Base-by-base conservation (phyloP, 2,797 vertebrate genomes). In the Hozukius guyotensis region DNA sequence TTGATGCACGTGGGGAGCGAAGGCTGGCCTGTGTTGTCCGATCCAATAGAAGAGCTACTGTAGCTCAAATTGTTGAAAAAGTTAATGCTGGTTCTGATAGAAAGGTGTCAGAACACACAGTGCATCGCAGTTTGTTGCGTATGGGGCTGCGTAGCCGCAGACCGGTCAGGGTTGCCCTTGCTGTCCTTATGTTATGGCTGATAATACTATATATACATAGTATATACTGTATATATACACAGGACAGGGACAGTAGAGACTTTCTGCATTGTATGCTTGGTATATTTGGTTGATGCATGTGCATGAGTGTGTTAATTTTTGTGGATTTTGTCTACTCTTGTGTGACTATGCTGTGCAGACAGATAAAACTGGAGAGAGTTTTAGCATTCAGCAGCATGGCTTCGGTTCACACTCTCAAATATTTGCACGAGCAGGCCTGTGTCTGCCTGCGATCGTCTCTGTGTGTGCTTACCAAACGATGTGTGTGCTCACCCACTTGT, bases 401-500 rank as follows among this genome's bases (percentile, higher is more conserved):
- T 79, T 86, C 34, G 61, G 12, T 81, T 84, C 59, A 60, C 27
- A 22, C 38, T 71, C 62, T 80, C 84, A 90, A 93, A 91, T 89
- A 91, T 93, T 93, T 92, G 81, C 83, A 62, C 11, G 4, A 72
- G 61, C 73, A 46, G 59, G 77, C 71, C 64, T 59, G 81, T 73
- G 72, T 80, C 73, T 65, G 69, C 25, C 68, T 64, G 67, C 22
- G 18, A 25, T 77, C 1, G 4, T 32, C 75, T 72, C 29, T 56
- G 42, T 78, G 74, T 87, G 83, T 86, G 77, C 88, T 90, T 75
- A 80, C 83, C 79, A 65, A 86, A 80, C 67, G 25, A 38, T 82
- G 86, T 91, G 86, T 91, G 89, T 77, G 83, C 72, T 84, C 80
- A 83, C 29, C 72, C 84, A 82, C 81, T 89, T 88, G 90, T 87